phyloP scores from a whole-genome alignment of 2,113 vertebrate genomes.

The Scalopus aquaticus region DNA sequence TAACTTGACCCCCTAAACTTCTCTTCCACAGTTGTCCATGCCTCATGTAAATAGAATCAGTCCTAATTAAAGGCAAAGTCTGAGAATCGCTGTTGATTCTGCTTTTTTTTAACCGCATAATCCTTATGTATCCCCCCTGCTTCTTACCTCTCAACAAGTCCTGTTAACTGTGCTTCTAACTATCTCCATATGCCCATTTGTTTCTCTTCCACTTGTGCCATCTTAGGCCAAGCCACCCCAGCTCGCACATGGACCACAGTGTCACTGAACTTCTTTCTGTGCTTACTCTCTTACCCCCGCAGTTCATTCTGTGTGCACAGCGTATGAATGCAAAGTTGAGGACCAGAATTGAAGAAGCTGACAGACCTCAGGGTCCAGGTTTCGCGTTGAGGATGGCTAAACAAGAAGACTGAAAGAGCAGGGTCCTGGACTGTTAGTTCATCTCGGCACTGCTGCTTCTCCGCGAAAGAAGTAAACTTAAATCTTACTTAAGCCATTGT shows the following conservation, averaged over 20 bases:
- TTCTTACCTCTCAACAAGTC: neutral
- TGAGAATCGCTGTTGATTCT: neutral
- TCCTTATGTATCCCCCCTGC: neutral
- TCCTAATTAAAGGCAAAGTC: neutral
- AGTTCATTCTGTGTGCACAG: neutral
- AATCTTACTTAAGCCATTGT: neutral
- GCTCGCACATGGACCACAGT: neutral
- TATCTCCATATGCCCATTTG: neutral
- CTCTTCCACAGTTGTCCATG: neutral
- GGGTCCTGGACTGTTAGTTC: neutral
- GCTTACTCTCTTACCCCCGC: neutral
- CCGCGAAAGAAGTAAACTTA: neutral
- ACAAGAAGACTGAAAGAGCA: neutral
- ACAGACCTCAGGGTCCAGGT: neutral
- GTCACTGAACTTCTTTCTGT: neutral
- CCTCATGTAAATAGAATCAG: neutral
- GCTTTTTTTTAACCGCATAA: neutral
- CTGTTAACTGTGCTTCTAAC: fast-evolving
- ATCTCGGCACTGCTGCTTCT: neutral
- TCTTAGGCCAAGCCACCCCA: neutral
- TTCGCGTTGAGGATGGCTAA: neutral
- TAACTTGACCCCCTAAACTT: neutral
- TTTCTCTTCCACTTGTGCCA: neutral
- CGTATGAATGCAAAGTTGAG: neutral
- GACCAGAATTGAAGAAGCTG: neutral